Percentiles rank a stretch among this genome's conserved stretches.
These are phyloP conservation scores for Cettia cetti DNA, from an alignment of 2,113 vertebrate genomes.

Conservation along the genomic window DNA sequence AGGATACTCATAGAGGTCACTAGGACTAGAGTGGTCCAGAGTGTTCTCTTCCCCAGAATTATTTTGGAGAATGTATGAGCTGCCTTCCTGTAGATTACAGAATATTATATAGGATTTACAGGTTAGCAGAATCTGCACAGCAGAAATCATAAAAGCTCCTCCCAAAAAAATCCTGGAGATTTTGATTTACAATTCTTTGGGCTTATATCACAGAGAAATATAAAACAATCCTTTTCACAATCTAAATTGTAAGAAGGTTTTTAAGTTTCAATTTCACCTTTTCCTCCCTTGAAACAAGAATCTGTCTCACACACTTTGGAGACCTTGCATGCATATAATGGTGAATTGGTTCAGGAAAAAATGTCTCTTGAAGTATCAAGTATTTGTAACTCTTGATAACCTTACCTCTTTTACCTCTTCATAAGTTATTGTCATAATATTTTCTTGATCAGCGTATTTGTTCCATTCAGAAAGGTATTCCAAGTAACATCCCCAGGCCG, in stretches of 20 bases:
- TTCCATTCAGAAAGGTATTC: slow-evolving; percentile 75
- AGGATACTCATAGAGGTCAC: background rate
- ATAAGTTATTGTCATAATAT: slow-evolving; percentile 75
- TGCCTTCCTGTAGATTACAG: background rate
- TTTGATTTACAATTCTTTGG: background rate
- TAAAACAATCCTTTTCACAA: background rate
- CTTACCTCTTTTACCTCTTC: slow-evolving; percentile 80
- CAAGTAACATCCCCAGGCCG: slow-evolving; percentile 77
- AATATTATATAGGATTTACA: background rate
- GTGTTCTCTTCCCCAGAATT: background rate
- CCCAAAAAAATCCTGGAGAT: background rate
- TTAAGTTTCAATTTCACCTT: background rate
- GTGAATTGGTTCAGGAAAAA: background rate
- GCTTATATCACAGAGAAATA: background rate
- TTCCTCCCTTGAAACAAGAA: background rate
- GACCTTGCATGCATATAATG: background rate
- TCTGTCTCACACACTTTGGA: background rate
- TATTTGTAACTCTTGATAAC: background rate
- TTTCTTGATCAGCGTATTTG: slow-evolving; percentile 63
- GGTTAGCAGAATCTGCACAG: background rate
- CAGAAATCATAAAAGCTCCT: background rate
- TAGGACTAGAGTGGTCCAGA: background rate
- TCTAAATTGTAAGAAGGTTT: background rate
- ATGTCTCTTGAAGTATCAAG: background rate
- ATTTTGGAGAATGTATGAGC: background rate